Conservation (phyloP, 2,797 vertebrate species). For the Cossypha heuglini region DNA sequence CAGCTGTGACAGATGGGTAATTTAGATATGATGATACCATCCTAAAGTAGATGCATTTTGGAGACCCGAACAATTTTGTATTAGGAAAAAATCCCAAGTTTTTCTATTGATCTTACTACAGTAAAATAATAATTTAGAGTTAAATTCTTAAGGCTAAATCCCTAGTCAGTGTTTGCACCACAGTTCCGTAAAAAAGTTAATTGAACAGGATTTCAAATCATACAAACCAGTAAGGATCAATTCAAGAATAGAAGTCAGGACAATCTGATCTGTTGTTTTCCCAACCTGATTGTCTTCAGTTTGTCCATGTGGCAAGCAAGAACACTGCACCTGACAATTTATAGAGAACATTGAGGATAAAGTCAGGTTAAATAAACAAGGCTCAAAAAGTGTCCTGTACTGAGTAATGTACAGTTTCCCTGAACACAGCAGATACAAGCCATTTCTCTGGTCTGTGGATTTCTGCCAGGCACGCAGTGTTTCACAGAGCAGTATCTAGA, state of each 20-base stretch:
- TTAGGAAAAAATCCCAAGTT: background rate
- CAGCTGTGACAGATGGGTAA: background rate
- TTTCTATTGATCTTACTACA: background rate
- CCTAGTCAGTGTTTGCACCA: background rate
- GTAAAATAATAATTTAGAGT: background rate
- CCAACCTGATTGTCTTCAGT: background rate
- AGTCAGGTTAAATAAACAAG: background rate
- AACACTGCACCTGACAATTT: background rate
- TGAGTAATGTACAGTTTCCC: background rate
- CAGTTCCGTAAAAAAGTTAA: background rate
- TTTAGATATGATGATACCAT: background rate
- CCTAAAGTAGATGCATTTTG: background rate
- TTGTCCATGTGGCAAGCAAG: background rate
- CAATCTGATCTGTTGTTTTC: background rate
- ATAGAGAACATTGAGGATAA: background rate
- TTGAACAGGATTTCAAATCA: background rate
- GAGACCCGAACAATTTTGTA: background rate
- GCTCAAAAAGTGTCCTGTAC: background rate
- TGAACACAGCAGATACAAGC: background rate
- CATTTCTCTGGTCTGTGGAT: background rate
- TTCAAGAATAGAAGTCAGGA: background rate
- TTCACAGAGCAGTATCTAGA: background rate
- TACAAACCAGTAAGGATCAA: background rate
- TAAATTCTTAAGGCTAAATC: background rate
- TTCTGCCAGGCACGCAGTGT: background rate